Evolutionary conservation across 2,797 vertebrate genomes (phyloP).

Genomic region (Leucoraja ocellata): DNA sequence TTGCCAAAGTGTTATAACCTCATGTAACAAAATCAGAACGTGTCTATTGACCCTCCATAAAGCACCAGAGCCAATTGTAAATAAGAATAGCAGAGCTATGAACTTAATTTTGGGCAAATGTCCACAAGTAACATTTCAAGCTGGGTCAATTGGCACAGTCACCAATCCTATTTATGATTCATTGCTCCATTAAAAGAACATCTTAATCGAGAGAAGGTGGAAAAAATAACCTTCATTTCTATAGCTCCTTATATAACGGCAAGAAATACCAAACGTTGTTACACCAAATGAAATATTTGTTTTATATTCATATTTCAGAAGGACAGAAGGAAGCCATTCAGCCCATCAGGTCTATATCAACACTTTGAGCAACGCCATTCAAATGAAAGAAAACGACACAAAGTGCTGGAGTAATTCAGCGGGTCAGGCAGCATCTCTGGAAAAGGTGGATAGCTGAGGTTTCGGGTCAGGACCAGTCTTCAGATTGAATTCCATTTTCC

Average conservation of each 20-base stretch:
- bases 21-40: not conserved
- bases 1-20: not conserved
- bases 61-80: not conserved
- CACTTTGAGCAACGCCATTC: no score
- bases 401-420: no score
- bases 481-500: no score
- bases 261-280: no score
- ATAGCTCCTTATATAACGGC: not conserved
- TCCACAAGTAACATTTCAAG: not conserved
- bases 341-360: no score
- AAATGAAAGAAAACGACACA: no score
- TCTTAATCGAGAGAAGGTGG: not conserved
- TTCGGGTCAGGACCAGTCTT: no score
- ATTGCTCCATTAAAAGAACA: not conserved
- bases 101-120: not conserved
- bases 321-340: no score
- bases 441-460: no score
- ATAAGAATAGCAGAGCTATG: not conserved
- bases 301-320: no score
- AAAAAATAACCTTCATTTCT: not conserved
- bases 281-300: no score
- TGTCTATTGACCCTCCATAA: not conserved
- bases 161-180: not conserved
- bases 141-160: not conserved
- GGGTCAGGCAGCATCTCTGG: no score